Conservation (phyloP, 2,888 invertebrate genomes). For the Diarsia rubi region DNA sequence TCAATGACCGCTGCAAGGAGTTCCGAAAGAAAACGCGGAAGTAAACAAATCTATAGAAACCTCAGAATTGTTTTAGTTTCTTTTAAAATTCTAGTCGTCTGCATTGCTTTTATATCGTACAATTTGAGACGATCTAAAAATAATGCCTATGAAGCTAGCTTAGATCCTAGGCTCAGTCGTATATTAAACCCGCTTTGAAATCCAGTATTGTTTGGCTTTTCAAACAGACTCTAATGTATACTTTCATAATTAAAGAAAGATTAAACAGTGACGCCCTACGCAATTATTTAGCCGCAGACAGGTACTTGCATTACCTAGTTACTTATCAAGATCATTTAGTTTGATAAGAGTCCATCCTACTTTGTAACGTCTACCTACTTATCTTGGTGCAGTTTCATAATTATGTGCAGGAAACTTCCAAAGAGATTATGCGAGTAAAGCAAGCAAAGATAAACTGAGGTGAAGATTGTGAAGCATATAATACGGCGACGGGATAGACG, state of each 20-base stretch:
- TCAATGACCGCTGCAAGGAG: constrained; percentile 25
- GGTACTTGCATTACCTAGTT: constrained; percentile 31
- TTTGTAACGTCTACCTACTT: constrained; percentile 28
- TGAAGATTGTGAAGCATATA: constrained; percentile 28
- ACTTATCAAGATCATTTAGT: constrained; percentile 39
- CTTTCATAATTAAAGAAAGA: background rate
- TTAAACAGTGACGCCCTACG: constrained; percentile 4
- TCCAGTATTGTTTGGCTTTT: background rate
- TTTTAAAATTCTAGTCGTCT: background rate
- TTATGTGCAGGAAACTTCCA: constrained; percentile 51
- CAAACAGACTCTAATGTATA: background rate
- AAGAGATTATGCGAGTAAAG: constrained; percentile 42
- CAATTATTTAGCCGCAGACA: constrained; percentile 10
- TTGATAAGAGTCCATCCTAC: constrained; percentile 43
- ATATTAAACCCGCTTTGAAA: background rate
- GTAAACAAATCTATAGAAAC: constrained; percentile 1
- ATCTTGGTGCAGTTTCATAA: constrained; percentile 47
- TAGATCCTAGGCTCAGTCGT: background rate
- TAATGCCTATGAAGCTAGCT: background rate
- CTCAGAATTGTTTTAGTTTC: background rate
- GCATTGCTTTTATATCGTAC: background rate
- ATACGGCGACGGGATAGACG: constrained; percentile 25
- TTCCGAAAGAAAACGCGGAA: constrained; percentile 22
- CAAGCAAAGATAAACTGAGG: constrained; percentile 52
- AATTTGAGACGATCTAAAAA: background rate